Evolutionary conservation across 2,113 vertebrate genomes (phyloP), one percentile per base, ranked within the genome.

Genomic region (Pterophyllum scalare): DNA sequence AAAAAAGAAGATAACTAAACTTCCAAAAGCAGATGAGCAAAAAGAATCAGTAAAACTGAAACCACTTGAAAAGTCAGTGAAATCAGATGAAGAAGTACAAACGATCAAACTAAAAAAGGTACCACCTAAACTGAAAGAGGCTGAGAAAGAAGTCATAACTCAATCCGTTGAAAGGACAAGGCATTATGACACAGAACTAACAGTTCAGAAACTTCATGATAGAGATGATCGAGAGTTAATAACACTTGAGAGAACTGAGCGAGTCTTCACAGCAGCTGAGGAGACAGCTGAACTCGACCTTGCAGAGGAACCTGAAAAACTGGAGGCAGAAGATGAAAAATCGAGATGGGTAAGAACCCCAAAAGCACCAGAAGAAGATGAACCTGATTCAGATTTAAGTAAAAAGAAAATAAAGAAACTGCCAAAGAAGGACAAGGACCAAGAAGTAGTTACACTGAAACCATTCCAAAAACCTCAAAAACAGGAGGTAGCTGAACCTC

Each of bases 381-480:
- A 87, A 52, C 57, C 79, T n/a, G 88, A 93, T 57, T 80, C 87
- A 43, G 70, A 80, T 62, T 59, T 89, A 74, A 77, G 83, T 2
- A 90, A 85, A 35, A 94, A 92, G 82, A 95, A 92, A 90, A 88
- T 92, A 24, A 92, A 87, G 40, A 89, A 84, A 49, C 24, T 94
- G 17, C 83, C 91, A 77, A 91, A 89, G 79, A 82, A 82, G 65
- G 84, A 87, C 2, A 82, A 91, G 14, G 89, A 92, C 33, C 58
- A 79, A 61, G 93, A 94, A 80, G 65, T 19, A 13, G 91, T 95
- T 7, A 83, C 70, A 10, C 64, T 95, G 40, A 95, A 95, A 74
- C 85, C 94, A 40, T 89, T 95, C 84, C 57, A 89, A 5, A 94
- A 91, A 75, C 72, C 91, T 40, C 64, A 75, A 19, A 92, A 91